Conservation (phyloP, 2,113 vertebrate genomes). For the Thalassoma bifasciatum region DNA sequence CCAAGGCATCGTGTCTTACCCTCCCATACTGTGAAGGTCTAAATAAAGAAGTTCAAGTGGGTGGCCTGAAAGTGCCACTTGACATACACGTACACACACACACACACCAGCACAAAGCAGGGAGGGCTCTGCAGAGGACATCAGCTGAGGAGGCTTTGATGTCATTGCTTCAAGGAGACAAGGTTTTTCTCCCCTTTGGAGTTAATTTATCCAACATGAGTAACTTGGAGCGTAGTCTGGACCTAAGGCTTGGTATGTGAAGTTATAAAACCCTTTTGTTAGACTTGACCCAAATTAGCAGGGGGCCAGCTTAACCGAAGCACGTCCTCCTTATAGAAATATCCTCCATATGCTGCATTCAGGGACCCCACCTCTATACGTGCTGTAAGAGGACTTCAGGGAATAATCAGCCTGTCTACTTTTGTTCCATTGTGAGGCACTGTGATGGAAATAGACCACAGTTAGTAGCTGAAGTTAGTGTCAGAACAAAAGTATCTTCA, state of each 20-base stretch:
- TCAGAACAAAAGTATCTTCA: not conserved
- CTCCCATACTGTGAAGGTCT: slow-evolving; percentile 22
- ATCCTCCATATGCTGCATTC: not conserved
- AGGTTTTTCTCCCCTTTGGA: not conserved
- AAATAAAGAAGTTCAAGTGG: slow-evolving; percentile 64
- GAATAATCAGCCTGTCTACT: not conserved
- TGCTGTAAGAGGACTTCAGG: not conserved
- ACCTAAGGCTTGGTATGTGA: slow-evolving; percentile 21
- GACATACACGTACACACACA: slow-evolving; percentile 46
- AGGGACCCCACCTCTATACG: not conserved
- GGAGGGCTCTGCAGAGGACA: slow-evolving; percentile 27
- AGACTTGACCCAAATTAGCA: slow-evolving; percentile 23
- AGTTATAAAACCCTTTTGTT: slow-evolving; percentile 30
- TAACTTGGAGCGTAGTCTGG: not conserved
- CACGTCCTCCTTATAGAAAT: not conserved
- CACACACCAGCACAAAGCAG: slow-evolving; percentile 35
- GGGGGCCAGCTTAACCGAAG: slow-evolving; percentile 19
- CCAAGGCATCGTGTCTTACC: slow-evolving; percentile 3
- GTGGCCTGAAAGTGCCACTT: slow-evolving; percentile 51
- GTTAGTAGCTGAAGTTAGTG: not conserved
- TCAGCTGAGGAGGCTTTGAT: not conserved
- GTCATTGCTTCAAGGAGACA: slow-evolving; percentile 9
- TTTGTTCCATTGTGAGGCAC: not conserved
- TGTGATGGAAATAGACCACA: not conserved
- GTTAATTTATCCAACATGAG: slow-evolving; percentile 1